These are phyloP conservation scores for Drosophila macrospina DNA, from an alignment of 2,888 invertebrate genomes.

Conservation along the genomic window DNA sequence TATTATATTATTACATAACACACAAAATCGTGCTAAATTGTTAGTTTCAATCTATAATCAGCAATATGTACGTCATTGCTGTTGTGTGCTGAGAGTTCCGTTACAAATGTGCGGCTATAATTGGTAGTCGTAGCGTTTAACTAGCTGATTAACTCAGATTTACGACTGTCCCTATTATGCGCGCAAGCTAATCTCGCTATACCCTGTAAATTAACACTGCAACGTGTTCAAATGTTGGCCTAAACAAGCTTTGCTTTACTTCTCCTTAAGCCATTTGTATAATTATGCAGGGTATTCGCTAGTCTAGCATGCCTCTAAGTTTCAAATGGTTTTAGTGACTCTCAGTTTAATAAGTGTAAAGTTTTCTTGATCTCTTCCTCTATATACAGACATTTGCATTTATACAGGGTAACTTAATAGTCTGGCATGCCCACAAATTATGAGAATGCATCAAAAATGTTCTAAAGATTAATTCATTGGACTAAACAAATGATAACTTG, in stretches of 20 bases:
- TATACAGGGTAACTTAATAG: neutral
- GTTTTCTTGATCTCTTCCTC: too few relatives aligned
- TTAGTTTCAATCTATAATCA: constrained; percentile 6
- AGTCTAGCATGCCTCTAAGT: neutral
- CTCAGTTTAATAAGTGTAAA: neutral
- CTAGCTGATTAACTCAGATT: constrained; percentile 11
- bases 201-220: constrained; percentile 10
- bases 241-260: too few relatives aligned
- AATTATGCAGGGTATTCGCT: neutral
- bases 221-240: too few relatives aligned
- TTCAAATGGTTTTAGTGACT: neutral
- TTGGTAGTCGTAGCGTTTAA: constrained; percentile 11
- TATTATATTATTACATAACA: neutral
- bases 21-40: constrained; percentile 2
- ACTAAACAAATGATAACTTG: too few relatives aligned
- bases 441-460: too few relatives aligned
- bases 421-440: neutral
- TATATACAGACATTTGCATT: too few relatives aligned
- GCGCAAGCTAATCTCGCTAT: neutral
- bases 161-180: neutral
- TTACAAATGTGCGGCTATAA: constrained; percentile 8
- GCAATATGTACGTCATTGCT: constrained; percentile 5
- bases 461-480: too few relatives aligned
- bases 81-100: neutral
- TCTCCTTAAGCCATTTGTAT: neutral